Evolutionary conservation across 1,140 invertebrate species (phyloP), one percentile per base, ranked within the genome.

Genomic region (Protaetia brevitarsis): DNA sequence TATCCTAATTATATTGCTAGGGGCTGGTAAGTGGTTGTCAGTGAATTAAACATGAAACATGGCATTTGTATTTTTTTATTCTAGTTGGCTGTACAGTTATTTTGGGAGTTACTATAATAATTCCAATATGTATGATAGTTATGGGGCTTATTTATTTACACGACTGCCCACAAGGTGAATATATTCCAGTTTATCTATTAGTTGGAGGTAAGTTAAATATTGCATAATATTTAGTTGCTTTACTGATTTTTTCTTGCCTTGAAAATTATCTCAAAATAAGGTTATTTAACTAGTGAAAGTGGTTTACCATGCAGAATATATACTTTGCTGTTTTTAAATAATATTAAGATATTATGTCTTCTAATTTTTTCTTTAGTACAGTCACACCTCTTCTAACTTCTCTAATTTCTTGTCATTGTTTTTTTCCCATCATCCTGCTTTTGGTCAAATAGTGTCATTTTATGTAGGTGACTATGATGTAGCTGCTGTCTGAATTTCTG

Each of bases 131-230:
- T 65, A 88, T 88, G 86, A 85, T 88, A 59, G 78, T 86, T 2
- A 84, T 89, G 67, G 87, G 87, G 30, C 81, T 84, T 7, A 75
- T 86, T 10, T 87, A 88, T 75, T 76, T 88, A 56, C 74, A 88
- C 69, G 83, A 88, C 34, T 89, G 88, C 75, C 85, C 84, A 7
- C 83, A 85, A 71, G 85, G 88, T 69, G 81, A 83, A 74, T 86
- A 87, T 72, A 89, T 90, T 76, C 88, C 88, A 4, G 82, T 89
- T 23, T 90, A 88, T 77, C 80, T 89, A 69, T 76, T 89, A 68
- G 86, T 90, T 66, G 87, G 85, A 69, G 87, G 87, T 77, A 76
- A 76, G 72, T 77, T 69, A n/a, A 37, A 16, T 45, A 7, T 16
- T 19, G 34, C 16, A 37, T 37, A 13, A 13, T 0, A 37, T 37